Evolutionary conservation across 92 coral and sea anemone species (phyloP).

Genomic region (Phymanthus crucifer): DNA sequence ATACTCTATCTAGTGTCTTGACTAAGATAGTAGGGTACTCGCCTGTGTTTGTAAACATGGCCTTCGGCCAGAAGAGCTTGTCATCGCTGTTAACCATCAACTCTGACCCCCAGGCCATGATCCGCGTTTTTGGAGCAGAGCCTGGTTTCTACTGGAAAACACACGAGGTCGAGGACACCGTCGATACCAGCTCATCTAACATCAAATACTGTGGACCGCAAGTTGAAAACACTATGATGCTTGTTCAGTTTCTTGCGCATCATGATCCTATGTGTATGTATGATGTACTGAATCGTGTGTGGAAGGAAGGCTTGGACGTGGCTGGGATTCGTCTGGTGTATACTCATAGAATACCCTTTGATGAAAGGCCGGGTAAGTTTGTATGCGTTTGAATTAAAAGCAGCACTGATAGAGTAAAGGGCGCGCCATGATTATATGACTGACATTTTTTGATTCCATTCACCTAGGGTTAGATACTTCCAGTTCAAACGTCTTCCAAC

Average conservation of each 20-base stretch:
- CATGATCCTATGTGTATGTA: slow-evolving; percentile 83
- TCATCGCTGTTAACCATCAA: slow-evolving; percentile 67
- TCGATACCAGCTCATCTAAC: slow-evolving; percentile 31
- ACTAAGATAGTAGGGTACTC: slow-evolving; percentile 56
- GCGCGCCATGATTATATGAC: too few relatives aligned
- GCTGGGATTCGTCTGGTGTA: slow-evolving; percentile 80
- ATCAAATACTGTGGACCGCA: slow-evolving; percentile 56
- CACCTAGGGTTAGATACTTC: slow-evolving; percentile 44
- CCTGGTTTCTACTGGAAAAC: slow-evolving; percentile 96
- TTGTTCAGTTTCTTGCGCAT: slow-evolving; percentile 63
- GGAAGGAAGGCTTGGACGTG: slow-evolving; percentile 72
- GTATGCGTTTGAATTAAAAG: too few relatives aligned
- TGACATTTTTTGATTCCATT: too few relatives aligned
- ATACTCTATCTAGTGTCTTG: slow-evolving; percentile 70
- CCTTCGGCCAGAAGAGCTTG: slow-evolving; percentile 60
- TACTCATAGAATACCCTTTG: slow-evolving; percentile 30
- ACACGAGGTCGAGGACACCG: slow-evolving; percentile 49
- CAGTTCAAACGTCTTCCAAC: slow-evolving; percentile 22
- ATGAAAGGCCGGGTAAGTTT: slow-evolving; percentile 61
- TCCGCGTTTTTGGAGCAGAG: slow-evolving; percentile 75
- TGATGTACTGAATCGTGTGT: slow-evolving; percentile 81
- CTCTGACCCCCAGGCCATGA: slow-evolving; percentile 86
- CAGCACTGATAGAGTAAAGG: too few relatives aligned
- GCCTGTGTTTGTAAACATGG: slow-evolving; percentile 27
- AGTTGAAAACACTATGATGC: slow-evolving; percentile 71